These are phyloP conservation scores for Lasioglossum oenotherae DNA, from an alignment of 2,888 invertebrate species.

Conservation along the genomic window DNA sequence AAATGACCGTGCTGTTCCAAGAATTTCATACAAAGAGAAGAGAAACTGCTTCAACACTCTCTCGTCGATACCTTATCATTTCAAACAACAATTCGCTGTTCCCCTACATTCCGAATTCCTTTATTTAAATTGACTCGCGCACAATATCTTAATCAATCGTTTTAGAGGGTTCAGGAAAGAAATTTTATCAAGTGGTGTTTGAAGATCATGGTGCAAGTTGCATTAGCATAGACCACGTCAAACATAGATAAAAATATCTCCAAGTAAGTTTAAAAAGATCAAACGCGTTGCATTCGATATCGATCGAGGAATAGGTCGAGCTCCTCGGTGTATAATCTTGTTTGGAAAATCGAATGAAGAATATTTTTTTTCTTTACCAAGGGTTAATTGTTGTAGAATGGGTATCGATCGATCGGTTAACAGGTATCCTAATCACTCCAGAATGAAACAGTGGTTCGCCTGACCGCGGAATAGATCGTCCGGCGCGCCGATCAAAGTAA, in stretches of 20 bases:
- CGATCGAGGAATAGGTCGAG: too few relatives aligned
- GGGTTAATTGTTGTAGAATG: neutral
- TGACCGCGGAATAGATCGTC: slow-evolving; percentile 29
- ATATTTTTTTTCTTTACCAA: neutral
- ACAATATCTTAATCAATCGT: neutral
- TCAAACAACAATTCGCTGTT: neutral
- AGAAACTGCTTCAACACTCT: neutral
- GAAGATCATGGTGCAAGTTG: neutral
- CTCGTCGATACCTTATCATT: neutral
- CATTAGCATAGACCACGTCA: neutral
- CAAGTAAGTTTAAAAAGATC: neutral
- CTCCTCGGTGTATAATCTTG: too few relatives aligned
- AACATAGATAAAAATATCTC: neutral
- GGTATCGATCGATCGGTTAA: neutral
- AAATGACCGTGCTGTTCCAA: neutral
- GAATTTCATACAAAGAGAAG: neutral
- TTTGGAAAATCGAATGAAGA: neutral
- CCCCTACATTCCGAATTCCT: neutral
- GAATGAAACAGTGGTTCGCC: slow-evolving; percentile 38
- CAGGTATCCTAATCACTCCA: neutral
- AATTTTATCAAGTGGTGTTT: neutral
- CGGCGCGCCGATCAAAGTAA: slow-evolving; percentile 46
- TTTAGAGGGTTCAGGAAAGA: neutral
- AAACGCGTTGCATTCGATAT: too few relatives aligned
- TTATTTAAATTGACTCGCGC: neutral